Conservation (phyloP, 2,797 vertebrate genomes). For the Cryptoprocta ferox region DNA sequence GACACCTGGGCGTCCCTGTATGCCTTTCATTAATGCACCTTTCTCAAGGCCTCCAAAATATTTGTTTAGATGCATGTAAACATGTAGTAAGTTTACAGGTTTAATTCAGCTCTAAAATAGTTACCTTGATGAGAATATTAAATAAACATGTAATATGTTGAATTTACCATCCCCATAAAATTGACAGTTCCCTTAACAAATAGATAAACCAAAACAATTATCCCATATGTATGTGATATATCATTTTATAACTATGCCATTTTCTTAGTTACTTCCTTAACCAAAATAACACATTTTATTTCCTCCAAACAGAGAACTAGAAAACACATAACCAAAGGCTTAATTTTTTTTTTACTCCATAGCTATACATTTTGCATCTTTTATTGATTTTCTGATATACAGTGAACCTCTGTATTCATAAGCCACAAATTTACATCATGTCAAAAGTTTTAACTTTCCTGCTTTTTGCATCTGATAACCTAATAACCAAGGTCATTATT, state of each 20-base stretch:
- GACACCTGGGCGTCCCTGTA: not conserved
- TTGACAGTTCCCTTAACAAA: not conserved
- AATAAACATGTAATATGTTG: not conserved
- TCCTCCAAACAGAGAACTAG: not conserved
- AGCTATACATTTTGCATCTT: not conserved
- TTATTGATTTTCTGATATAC: not conserved
- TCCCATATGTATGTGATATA: not conserved
- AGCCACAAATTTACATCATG: not conserved
- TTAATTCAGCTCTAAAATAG: not conserved
- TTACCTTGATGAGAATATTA: not conserved
- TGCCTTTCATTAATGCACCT: not conserved
- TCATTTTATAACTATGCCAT: not conserved
- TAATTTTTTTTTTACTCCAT: not conserved
- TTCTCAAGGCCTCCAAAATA: not conserved
- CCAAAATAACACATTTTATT: not conserved
- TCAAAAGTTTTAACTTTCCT: not conserved
- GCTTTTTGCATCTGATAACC: not conserved
- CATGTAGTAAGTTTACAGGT: not conserved
- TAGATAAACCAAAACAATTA: not conserved
- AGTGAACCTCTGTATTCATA: not conserved
- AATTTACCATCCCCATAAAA: not conserved
- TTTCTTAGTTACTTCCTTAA: not conserved
- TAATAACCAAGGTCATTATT: not conserved
- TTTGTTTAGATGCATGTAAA: not conserved
- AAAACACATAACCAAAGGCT: not conserved